A percentile compares a stretch with the other conserved stretches of the same genome.
Conservation (phyloP, 1,140 invertebrate genomes). For the Macrobrachium rosenbergii region DNA sequence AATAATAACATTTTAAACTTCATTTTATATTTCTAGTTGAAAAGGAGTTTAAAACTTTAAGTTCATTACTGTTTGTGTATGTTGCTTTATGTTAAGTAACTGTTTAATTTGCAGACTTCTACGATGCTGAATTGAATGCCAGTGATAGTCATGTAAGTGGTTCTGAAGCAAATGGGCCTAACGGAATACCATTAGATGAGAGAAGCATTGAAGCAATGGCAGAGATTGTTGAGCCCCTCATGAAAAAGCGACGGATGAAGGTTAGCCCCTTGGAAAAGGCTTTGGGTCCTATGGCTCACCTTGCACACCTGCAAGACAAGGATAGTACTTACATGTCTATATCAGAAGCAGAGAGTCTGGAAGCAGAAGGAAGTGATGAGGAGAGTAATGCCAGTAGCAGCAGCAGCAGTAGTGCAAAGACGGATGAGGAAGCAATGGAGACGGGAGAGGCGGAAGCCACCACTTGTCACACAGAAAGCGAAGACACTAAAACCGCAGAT, state of each 20-base stretch:
- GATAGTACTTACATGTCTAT: neutral
- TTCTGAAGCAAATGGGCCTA: conserved; percentile 49
- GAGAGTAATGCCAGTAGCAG: conserved; percentile 17
- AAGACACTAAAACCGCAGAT: conserved; percentile 1
- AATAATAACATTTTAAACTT: neutral
- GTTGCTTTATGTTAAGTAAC: neutral
- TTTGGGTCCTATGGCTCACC: neutral
- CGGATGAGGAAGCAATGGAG: conserved; percentile 23
- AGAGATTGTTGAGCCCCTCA: conserved; percentile 33
- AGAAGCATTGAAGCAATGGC: neutral
- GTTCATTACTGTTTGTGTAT: too few relatives aligned
- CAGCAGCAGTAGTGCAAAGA: conserved; percentile 26
- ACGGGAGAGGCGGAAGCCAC: conserved; percentile 16
- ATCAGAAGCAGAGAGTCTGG: neutral
- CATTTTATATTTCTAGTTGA: neutral
- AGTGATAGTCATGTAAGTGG: conserved; percentile 35
- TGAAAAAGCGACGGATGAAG: conserved; percentile 29
- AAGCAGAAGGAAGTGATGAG: neutral
- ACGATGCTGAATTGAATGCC: conserved; percentile 33
- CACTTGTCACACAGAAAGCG: neutral
- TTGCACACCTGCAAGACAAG: conserved; percentile 6
- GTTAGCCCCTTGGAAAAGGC: neutral
- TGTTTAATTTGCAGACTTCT: conserved; percentile 29
- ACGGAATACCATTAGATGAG: conserved; percentile 16
- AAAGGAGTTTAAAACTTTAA: too few relatives aligned